Percentiles rank a stretch among this genome's conserved stretches.
Evolutionary conservation across 2,888 invertebrate genomes (phyloP).

Genomic region (Drosophila subquinaria): DNA sequence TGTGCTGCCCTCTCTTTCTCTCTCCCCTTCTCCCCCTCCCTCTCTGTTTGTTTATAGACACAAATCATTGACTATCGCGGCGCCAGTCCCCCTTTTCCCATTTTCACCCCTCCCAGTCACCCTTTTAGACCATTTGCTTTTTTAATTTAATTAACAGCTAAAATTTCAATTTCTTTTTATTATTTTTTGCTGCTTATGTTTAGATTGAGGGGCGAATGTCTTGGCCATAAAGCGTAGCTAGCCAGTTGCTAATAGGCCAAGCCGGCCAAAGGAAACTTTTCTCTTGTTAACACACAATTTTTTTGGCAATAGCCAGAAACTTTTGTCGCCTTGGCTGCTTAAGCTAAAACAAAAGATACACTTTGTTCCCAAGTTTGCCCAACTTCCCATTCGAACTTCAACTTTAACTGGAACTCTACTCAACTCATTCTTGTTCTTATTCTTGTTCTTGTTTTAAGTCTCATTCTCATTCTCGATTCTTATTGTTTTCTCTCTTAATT

Average conservation of each 20-base stretch:
- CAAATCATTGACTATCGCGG: conserved; percentile 79
- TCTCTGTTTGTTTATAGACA: conserved; percentile 67
- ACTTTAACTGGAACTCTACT: conserved; percentile 9
- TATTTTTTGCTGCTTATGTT: conserved; percentile 28
- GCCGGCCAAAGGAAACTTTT: conserved; percentile 53
- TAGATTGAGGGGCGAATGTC: not conserved
- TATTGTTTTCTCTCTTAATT: conserved; percentile 33
- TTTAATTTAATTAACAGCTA: conserved; percentile 79
- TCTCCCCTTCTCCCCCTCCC: not conserved
- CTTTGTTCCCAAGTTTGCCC: conserved; percentile 46
- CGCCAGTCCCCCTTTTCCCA: conserved; percentile 56
- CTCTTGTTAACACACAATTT: conserved; percentile 65
- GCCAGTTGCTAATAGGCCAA: conserved; percentile 71
- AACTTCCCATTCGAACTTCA: conserved; percentile 22
- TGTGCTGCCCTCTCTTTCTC: conserved; percentile 38
- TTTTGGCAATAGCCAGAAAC: conserved; percentile 71
- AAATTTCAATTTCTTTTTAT: conserved; percentile 65
- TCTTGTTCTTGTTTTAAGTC: too few species aligned
- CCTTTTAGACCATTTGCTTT: conserved; percentile 31
- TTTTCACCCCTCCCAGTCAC: not conserved
- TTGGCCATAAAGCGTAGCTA: conserved; percentile 10
- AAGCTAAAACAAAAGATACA: conserved; percentile 45
- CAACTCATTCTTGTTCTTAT: too few species aligned
- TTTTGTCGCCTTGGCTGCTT: conserved; percentile 54
- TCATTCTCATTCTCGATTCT: conserved; percentile 43